Evolutionary conservation across 2,888 invertebrate genomes (phyloP).

Genomic region (Tricholauxania praeusta): DNA sequence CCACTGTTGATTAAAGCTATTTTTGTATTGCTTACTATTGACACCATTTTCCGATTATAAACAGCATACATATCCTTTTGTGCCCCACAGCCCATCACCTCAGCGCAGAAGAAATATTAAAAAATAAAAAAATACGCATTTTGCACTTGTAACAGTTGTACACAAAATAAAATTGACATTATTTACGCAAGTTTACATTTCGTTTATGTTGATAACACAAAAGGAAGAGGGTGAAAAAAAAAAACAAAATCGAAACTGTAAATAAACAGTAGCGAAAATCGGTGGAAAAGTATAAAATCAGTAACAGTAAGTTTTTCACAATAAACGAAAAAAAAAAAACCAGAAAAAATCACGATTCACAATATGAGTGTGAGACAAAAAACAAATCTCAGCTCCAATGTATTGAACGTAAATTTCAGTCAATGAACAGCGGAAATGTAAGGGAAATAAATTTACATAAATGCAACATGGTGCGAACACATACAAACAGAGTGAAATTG

Average conservation of each 20-base stretch:
- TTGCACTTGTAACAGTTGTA: too few relatives aligned
- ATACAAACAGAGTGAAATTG: background rate
- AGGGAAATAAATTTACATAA: slow-evolving; percentile 31
- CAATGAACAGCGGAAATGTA: slow-evolving; percentile 34
- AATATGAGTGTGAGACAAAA: background rate
- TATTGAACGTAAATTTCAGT: slow-evolving; percentile 27
- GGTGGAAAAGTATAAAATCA: background rate
- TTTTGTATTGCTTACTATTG: too few relatives aligned
- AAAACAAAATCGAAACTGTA: slow-evolving; percentile 2
- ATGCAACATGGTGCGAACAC: slow-evolving; percentile 28
- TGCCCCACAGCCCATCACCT: too few relatives aligned
- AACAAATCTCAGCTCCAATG: slow-evolving; percentile 1
- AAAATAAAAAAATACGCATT: too few relatives aligned
- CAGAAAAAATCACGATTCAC: too few relatives aligned
- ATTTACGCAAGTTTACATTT: slow-evolving; percentile 30
- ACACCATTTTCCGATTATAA: too few relatives aligned
- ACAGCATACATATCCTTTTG: too few relatives aligned
- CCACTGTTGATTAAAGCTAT: too few relatives aligned
- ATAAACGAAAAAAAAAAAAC: background rate
- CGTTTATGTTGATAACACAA: slow-evolving; percentile 24
- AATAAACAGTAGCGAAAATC: slow-evolving; percentile 7
- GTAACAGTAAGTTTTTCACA: background rate
- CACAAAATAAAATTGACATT: slow-evolving; percentile 14
- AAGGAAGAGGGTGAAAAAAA: background rate
- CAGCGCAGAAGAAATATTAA: too few relatives aligned